Evolutionary conservation across 2,888 invertebrate genomes (phyloP), one percentile per base, ranked within the genome.

Genomic region (Morpho achilles): DNA sequence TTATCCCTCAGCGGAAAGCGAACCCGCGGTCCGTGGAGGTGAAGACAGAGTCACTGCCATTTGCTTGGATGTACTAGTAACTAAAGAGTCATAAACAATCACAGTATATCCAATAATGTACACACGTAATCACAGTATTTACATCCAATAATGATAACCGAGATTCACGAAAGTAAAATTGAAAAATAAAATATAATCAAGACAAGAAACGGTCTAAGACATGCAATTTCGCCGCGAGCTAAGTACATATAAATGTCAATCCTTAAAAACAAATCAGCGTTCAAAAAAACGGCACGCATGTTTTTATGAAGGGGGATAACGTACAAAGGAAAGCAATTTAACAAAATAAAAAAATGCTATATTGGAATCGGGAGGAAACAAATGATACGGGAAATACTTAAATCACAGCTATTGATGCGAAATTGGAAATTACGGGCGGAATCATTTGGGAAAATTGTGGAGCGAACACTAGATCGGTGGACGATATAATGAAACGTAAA

Each of bases 341-440:
- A 84, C 79, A 82, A 87, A 87, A 87, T 85, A 85, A 82, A 87
- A 32, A 88, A 86, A 83, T 77, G 75, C 76, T 72, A 83, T 86
- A 84, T 86, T 79, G 80, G 75, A 79, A 77, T 75, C 70, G 77
- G 70, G 70, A 70, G 69, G 80, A 83, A 88, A 89, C 87, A 89
- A 90, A 90, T 86, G 89, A 87, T 84, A 87, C 82, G 79, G 84
- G 87, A 85, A 83, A 86, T 86, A 82, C 82, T 88, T 88, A 87
- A 88, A 89, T 88, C 87, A 87, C 77, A 65, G 80, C 74, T 76
- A 85, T 84, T 82, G 85, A 85, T 84, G 80, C 75, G 79, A 81
- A 81, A 86, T 87, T 85, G 82, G 76, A 71, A 73, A 73, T 73
- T 73, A 72, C 68, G 63, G 67, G 60, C 57, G 56, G 72, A 76